Evolutionary conservation across 2,888 invertebrate genomes (phyloP), one percentile per base, ranked within the genome.

Genomic region (Microctonus brassicae): DNA sequence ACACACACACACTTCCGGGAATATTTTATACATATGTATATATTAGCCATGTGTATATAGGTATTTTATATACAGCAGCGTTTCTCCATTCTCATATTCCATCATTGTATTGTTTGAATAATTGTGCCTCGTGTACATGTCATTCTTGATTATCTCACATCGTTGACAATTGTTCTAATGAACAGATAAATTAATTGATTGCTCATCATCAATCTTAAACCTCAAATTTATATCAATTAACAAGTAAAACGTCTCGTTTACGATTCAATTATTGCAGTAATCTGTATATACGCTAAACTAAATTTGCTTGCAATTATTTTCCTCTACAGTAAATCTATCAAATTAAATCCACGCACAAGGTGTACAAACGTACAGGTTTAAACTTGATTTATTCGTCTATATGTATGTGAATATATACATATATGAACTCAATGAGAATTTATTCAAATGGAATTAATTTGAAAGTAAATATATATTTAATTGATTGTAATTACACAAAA

Each of bases 141-240:
- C 47, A 47, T 47, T 47, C 47, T 17, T 17, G 47, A 47, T 47
- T 47, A 47, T 47, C 47, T 47, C 47, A 47, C 47, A 47, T 47
- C 17, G 47, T 47, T 47, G 47, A 47, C 17, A 47, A 47, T 47
- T 47, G 47, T 17, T n/a, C 17, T 47, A 47, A 47, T 47, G 47
- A 47, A 47, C 47, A 47, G 47, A 47, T 47, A 47, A 47, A 47
- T n/a, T n/a, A n/a, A n/a, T n/a, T 47, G 17, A 47, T 47, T 17
- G 17, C 17, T 47, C 17, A 17, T 47, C 20, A 47, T 47, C 47
- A 47, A 47, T 47, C 47, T 47, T 47, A n/a, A 17, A 47, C 47
- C 47, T 17, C 47, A 6, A 47, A 47, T 47, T 47, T 9, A 47
- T 20, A 47, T 47, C 47, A 47, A 20, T 47, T 47, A 17, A 47